Evolutionary conservation across 2,888 invertebrate genomes (phyloP).

Genomic region (Heliconius ismenius): DNA sequence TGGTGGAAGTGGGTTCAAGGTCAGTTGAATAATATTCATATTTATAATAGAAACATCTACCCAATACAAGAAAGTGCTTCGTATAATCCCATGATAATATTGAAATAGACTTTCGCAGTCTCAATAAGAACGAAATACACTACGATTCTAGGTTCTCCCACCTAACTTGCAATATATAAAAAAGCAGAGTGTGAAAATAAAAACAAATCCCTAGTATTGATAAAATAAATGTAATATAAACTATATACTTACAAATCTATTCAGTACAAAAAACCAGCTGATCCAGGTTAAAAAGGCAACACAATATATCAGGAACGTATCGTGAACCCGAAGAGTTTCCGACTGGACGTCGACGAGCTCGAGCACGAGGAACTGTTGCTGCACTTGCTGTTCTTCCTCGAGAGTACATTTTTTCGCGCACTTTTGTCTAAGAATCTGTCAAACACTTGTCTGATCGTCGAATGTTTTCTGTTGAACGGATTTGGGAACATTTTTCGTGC

Average conservation of each 20-base stretch:
- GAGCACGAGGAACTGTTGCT: conserved; percentile 57
- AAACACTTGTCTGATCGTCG: conserved; percentile 85
- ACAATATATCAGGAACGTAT: conserved; percentile 46
- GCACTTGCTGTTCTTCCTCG: conserved; percentile 59
- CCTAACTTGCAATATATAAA: too few species aligned
- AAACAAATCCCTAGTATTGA: neutral
- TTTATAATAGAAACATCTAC: neutral
- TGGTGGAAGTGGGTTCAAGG: neutral
- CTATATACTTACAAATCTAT: conserved; percentile 33
- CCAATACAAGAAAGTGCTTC: too few species aligned
- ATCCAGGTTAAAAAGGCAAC: conserved; percentile 30
- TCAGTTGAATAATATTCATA: neutral
- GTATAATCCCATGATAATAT: too few species aligned
- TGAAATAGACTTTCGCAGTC: too few species aligned
- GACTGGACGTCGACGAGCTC: conserved; percentile 43
- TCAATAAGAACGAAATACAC: too few species aligned
- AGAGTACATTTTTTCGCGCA: conserved; percentile 56
- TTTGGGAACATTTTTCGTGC: conserved; percentile 84
- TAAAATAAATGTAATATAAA: neutral
- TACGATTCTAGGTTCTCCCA: too few species aligned
- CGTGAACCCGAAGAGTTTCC: conserved; percentile 45
- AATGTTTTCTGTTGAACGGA: conserved; percentile 86
- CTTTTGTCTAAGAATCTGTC: conserved; percentile 79
- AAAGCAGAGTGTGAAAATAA: too few species aligned
- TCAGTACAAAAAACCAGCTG: conserved; percentile 36